Evolutionary conservation across 2,888 invertebrate genomes (phyloP).

Genomic region (Ochropacha duplaris): DNA sequence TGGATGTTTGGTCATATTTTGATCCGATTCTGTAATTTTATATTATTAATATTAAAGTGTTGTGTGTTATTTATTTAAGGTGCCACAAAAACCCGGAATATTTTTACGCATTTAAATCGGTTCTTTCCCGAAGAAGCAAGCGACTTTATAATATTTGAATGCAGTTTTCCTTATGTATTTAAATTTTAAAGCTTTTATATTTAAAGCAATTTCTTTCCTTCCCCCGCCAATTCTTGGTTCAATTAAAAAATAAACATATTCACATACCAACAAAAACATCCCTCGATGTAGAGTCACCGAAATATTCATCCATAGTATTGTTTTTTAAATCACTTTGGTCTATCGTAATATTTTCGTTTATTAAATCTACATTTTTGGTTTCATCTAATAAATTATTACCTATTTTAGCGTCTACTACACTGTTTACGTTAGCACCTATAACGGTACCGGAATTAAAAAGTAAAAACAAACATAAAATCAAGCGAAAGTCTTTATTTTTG

Average conservation of each 20-base stretch:
- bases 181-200: too few relatives aligned
- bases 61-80: too few relatives aligned
- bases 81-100: too few relatives aligned
- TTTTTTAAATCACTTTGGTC: conserved; percentile 41
- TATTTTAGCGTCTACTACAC: conserved; percentile 33
- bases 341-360: conserved; percentile 25
- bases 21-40: too few relatives aligned
- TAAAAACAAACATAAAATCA: conserved; percentile 61
- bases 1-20: too few relatives aligned
- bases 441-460: conserved; percentile 55
- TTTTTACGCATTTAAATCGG: too few relatives aligned
- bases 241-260: neutral
- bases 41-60: too few relatives aligned
- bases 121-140: too few relatives aligned
- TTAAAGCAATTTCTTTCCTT: too few relatives aligned
- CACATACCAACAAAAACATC: conserved; percentile 1
- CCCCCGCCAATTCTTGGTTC: neutral
- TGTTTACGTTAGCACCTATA: conserved; percentile 44
- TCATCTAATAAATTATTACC: conserved; percentile 28
- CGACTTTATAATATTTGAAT: too few relatives aligned
- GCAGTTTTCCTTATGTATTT: too few relatives aligned
- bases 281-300: neutral
- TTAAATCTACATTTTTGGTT: conserved; percentile 43
- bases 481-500: conserved; percentile 34
- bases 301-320: conserved; percentile 8